Evolutionary conservation across 2,888 invertebrate species (phyloP).

Genomic region (Plebejus argus): DNA sequence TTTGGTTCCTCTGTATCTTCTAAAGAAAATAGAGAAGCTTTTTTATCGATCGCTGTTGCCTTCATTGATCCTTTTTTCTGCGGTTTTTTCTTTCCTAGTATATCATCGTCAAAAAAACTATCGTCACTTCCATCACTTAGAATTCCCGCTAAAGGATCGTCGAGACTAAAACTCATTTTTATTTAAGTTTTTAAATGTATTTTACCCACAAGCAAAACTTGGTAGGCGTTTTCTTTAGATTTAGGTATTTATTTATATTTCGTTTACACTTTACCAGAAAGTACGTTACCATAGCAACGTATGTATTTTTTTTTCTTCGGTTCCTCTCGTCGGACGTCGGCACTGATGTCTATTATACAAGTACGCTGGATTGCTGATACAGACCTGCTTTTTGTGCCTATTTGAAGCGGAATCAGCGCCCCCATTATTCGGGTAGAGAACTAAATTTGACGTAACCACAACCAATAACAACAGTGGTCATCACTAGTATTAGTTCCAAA

Average conservation of each 20-base stretch:
- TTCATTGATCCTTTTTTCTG: constrained; percentile 53
- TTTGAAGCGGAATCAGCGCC: too few relatives aligned
- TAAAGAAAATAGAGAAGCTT: constrained; percentile 49
- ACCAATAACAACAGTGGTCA: too few relatives aligned
- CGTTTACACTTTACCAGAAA: background rate
- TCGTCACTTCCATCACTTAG: constrained; percentile 86
- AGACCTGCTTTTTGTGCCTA: too few relatives aligned
- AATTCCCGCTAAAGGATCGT: constrained; percentile 84
- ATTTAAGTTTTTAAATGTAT: constrained; percentile 31
- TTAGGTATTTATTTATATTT: background rate
- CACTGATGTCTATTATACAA: too few relatives aligned
- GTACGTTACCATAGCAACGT: background rate
- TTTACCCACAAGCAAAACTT: background rate
- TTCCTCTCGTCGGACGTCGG: too few relatives aligned
- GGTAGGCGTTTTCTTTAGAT: background rate
- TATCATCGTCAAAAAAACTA: constrained; percentile 85
- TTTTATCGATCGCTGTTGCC: constrained; percentile 56
- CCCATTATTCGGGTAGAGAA: too few relatives aligned
- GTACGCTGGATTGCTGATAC: too few relatives aligned
- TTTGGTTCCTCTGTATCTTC: constrained; percentile 38
- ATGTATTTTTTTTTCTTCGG: background rate
- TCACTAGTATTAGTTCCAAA: too few relatives aligned
- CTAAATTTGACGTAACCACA: too few relatives aligned
- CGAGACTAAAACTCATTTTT: constrained; percentile 79
- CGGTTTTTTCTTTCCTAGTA: constrained; percentile 69